Evolutionary conservation across 2,113 vertebrate genomes (phyloP), one percentile per base, ranked within the genome.

Genomic region (Aleadryas rufinucha): DNA sequence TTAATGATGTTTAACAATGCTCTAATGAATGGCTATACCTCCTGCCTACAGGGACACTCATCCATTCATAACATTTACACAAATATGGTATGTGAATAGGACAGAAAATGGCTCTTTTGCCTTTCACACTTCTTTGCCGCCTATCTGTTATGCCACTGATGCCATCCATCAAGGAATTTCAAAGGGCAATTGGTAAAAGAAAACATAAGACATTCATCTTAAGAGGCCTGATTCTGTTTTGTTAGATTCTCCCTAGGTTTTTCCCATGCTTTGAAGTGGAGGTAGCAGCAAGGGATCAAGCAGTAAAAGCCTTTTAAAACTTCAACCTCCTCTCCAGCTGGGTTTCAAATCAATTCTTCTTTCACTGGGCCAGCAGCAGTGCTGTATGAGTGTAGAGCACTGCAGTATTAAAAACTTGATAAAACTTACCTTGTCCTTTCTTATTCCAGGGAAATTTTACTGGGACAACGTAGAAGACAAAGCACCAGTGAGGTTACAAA

Each of bases 261-360:
- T 85, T 52, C 75, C 69, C 50, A 24, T 42, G 59, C 90, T 96
- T 97, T 96, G 95, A 96, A 96, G 90, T 22, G 7, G 42, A 77
- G 54, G 63, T 66, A 93, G 68, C 83, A 80, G 86, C 68, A 84
- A 94, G 86, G 50, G 79, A 90, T 97, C 90, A 81, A 92, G 83
- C 63, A 74, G 88, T 90, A 96, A 96, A 94, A 96, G 75, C 45
- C 75, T 90, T 95, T 88, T 92, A 93, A 94, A 91, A 90, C 87
- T 86, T 84, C 79, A 88, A 0, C 44, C 59, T 93, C 44, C 56
- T 87, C 68, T 96, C 87, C 92, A 93, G 70, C 70, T 93, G 93
- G 47, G 59, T 91, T 93, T 94, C 49, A 84, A 82, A 89, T 78
- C 11, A 92, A 78, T 91, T 87, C 27, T 78, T 94, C 71, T 89